A percentile compares a stretch with the other conserved stretches of the same genome.
phyloP scores from a whole-genome alignment of 2,888 invertebrate species.

The Agrotis exclamationis region DNA sequence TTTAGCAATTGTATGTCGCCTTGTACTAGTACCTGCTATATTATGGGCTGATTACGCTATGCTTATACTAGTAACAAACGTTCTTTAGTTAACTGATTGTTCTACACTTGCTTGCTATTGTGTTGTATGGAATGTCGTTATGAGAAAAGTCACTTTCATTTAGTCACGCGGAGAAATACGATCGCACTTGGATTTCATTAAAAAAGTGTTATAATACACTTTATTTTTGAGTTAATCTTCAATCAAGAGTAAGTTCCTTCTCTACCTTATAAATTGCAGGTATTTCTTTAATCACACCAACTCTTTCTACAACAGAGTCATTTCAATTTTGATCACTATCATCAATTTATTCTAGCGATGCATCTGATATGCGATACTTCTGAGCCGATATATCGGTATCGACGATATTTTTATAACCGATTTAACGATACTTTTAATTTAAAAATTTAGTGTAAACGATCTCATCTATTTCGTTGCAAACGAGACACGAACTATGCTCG shows the following conservation, averaged over 20 bases:
- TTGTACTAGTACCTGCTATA: neutral
- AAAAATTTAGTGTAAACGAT: no score
- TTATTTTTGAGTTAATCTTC: neutral
- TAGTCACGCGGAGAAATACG: neutral
- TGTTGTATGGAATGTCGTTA: neutral
- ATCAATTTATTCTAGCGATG: no score
- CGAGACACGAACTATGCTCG: no score
- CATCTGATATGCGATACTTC: no score
- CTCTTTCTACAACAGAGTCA: constrained; percentile 3
- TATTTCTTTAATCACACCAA: neutral
- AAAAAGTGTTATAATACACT: neutral
- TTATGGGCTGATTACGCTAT: no score
- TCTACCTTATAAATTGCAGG: neutral
- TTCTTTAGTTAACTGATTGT: neutral
- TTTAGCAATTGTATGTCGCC: constrained; percentile 40
- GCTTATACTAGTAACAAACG: constrained; percentile 3
- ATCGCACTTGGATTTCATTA: neutral
- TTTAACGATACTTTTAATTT: no score
- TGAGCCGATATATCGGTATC: no score
- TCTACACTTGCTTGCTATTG: constrained; percentile 12
- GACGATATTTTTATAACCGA: no score
- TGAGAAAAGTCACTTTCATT: constrained; percentile 4
- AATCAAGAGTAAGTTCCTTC: neutral
- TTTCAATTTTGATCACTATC: neutral
- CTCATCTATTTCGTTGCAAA: no score